phyloP scores from a whole-genome alignment of 53 echinoderm and acorn worm genomes.

The Paracentrotus lividus region DNA sequence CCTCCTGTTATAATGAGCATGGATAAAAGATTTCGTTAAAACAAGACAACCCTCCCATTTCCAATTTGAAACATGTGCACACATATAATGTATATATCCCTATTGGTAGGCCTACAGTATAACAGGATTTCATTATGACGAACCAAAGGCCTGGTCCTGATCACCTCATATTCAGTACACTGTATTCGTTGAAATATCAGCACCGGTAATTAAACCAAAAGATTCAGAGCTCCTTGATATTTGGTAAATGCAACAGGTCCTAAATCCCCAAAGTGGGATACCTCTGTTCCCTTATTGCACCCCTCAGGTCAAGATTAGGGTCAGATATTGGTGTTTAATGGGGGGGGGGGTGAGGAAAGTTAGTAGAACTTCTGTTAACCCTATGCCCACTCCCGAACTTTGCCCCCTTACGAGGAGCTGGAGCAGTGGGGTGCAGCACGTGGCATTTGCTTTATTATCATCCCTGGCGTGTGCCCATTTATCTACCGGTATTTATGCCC shows the following conservation, averaged over 20 bases:
- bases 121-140: too few relatives aligned
- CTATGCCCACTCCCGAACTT: constrained; percentile 6
- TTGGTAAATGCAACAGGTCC: background rate
- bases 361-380: background rate
- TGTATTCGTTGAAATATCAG: too few relatives aligned
- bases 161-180: too few relatives aligned
- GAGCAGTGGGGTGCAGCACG: constrained; percentile 8
- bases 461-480: constrained; percentile 38
- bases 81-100: too few relatives aligned
- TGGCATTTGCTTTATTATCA: background rate
- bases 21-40: too few relatives aligned
- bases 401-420: background rate
- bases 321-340: background rate
- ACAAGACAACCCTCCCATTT: too few relatives aligned
- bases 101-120: too few relatives aligned
- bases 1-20: too few relatives aligned
- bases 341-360: constrained; percentile 37
- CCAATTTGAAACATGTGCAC: too few relatives aligned
- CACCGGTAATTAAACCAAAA: too few relatives aligned
- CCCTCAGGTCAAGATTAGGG: background rate
- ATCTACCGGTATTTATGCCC: constrained; percentile 36
- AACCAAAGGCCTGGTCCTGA: too few relatives aligned
- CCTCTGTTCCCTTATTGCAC: background rate
- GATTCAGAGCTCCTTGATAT: constrained; percentile 4
- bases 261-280: background rate